Conservation (phyloP, 2,113 vertebrate genomes). For the Oreochromis niloticus region DNA sequence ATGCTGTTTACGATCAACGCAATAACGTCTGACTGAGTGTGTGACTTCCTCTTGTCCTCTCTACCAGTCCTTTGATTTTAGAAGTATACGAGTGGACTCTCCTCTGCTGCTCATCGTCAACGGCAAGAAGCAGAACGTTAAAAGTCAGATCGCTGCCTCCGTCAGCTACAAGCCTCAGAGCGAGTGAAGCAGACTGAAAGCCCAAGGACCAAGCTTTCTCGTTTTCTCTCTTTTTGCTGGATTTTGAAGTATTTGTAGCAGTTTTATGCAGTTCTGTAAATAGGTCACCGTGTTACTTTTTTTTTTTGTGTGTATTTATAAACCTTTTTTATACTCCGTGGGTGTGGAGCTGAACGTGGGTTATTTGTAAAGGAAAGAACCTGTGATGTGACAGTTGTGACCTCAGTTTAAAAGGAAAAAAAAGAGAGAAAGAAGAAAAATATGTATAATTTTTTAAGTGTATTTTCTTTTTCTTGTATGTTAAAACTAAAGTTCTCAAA, state of each 20-base stretch:
- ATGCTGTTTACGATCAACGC: not conserved
- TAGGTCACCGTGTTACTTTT: conserved; percentile 10
- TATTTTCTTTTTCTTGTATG: not conserved
- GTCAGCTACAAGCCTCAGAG: conserved; percentile 81
- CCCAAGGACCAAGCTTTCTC: not conserved
- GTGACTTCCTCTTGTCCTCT: not conserved
- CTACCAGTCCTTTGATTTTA: conserved; percentile 75
- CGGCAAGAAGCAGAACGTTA: conserved; percentile 79
- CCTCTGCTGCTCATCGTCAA: conserved; percentile 85
- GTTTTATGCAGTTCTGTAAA: conserved; percentile 46
- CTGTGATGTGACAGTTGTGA: not conserved
- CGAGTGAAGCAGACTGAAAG: conserved; percentile 63
- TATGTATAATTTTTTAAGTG: not conserved
- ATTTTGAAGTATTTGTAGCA: conserved; percentile 4
- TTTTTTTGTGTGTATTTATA: conserved; percentile 62
- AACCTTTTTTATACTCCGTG: conserved; percentile 15
- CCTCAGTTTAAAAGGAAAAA: not conserved
- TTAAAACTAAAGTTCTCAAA: not conserved
- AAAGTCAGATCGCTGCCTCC: conserved; percentile 78
- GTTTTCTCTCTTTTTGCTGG: not conserved
- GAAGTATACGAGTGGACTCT: conserved; percentile 83
- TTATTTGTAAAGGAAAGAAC: conserved; percentile 1
- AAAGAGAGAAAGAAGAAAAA: too few relatives aligned
- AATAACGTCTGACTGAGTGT: not conserved
- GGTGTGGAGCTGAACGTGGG: not conserved